These are phyloP conservation scores for Thrips palmi DNA, from an alignment of 1,140 invertebrate genomes.

Conservation along the genomic window DNA sequence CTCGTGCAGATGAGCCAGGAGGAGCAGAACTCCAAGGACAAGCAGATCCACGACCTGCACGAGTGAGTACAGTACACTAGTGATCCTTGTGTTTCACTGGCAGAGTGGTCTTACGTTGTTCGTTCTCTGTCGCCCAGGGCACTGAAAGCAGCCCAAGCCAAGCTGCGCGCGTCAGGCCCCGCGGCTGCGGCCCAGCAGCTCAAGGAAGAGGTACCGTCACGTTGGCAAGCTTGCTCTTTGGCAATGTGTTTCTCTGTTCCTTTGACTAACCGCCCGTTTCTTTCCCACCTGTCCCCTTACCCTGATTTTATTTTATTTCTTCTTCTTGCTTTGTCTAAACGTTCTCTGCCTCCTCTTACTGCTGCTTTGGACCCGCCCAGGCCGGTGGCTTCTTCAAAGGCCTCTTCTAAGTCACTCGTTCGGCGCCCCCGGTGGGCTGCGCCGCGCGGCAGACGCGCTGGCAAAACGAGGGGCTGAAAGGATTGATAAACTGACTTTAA, in stretches of 20 bases:
- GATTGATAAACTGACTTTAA: no score
- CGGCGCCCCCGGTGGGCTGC: no score
- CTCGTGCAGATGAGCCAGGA: conserved; percentile 90
- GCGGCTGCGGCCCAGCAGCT: conserved; percentile 43
- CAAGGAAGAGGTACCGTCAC: conserved; percentile 60
- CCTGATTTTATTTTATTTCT: neutral
- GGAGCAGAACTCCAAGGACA: conserved; percentile 88
- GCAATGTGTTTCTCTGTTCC: neutral
- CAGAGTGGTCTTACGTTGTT: conserved; percentile 4
- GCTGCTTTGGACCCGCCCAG: no score
- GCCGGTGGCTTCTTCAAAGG: no score
- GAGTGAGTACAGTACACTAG: conserved; percentile 46
- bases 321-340: no score
- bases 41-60: conserved; percentile 85
- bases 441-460: no score
- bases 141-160: conserved; percentile 71
- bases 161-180: conserved; percentile 33
- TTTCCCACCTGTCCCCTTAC: neutral
- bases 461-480: no score
- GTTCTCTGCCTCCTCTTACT: no score
- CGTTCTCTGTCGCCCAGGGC: conserved; percentile 38
- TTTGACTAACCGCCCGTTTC: neutral
- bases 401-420: no score
- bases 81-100: neutral
- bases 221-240: no score